Evolutionary conservation across 2,113 vertebrate genomes (phyloP), one percentile per base, ranked within the genome.

Genomic region (Cheilinus undulatus): DNA sequence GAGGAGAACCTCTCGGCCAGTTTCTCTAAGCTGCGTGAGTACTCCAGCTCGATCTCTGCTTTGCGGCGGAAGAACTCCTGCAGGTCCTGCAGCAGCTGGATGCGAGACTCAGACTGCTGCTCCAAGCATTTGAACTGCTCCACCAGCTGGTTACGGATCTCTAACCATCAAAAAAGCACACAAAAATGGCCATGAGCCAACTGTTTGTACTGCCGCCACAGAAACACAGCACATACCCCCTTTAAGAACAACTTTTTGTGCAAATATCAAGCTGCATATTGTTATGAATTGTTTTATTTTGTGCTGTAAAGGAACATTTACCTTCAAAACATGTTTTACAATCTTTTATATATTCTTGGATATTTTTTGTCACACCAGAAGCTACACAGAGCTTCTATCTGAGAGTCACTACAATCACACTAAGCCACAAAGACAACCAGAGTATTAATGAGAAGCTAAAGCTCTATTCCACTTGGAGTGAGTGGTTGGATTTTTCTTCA

Each of bases 91-190:
- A 99, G 94, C 91, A 99, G 94, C 86, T 99, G 96, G 89, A 99
- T 95, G 3, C 98, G 95, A 0, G 97, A 96, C 88, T 99, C 98
- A 0, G 97, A 99, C 83, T 99, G 98, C 88, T 99, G 97, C 89
- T 99, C 98, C 95, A 99, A 86, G 74, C 98, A 99, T 92, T 98
- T 99, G 91, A 99, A 97, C 93, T 99, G 98, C 90, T 99, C 98
- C 68, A 95, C 96, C 92, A 99, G 93, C 93, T 99, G 97, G 12
- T 95, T 96, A 14, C 98, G 97, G 93, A 99, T 99, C 72, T 99
- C 97, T 99, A 93, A 86, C 23, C 19, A 78, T 40, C 64, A 72
- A 82, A 43, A 77, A 1, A 58, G 3, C 59, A 32, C 62, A 73
- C 1, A 82, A 32, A 79, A 34, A 66, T 17, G 3, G 2, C 26